These are phyloP conservation scores for Sussaba pulchella DNA, from an alignment of 2,888 invertebrate species.

Conservation along the genomic window DNA sequence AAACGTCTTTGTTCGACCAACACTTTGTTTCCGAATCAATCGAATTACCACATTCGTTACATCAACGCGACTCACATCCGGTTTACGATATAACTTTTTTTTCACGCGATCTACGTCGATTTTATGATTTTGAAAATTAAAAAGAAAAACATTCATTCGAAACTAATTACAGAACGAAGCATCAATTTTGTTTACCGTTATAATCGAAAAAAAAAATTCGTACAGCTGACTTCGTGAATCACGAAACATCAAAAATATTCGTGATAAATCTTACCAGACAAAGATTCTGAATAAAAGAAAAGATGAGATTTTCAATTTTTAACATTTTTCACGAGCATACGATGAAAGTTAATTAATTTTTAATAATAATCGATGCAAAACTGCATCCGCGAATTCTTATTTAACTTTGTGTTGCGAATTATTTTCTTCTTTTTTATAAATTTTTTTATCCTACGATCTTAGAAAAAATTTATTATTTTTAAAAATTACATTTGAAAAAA, in stretches of 20 bases:
- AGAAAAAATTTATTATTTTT: neutral
- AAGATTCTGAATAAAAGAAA: neutral
- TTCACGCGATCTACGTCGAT: neutral
- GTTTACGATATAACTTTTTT: conserved; percentile 1
- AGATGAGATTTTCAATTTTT: neutral
- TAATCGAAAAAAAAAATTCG: too few species aligned
- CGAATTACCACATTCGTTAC: conserved; percentile 12
- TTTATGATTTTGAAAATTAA: neutral
- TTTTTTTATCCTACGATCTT: neutral
- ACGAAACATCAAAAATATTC: too few species aligned
- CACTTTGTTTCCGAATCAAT: conserved; percentile 28
- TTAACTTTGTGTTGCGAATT: neutral
- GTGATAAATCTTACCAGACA: too few species aligned
- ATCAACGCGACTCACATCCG: neutral
- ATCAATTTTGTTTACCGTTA: too few species aligned
- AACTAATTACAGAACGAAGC: too few species aligned
- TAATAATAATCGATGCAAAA: neutral
- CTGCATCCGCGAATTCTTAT: too few species aligned
- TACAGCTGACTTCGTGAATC: too few species aligned
- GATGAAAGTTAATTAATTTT: neutral
- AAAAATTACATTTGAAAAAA: conserved; percentile 39
- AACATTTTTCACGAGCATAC: neutral
- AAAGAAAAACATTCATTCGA: too few species aligned
- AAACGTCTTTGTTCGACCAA: conserved; percentile 28
- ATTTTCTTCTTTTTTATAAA: neutral